phyloP scores from a whole-genome alignment of 2,888 invertebrate genomes.

The Ochropacha duplaris region DNA sequence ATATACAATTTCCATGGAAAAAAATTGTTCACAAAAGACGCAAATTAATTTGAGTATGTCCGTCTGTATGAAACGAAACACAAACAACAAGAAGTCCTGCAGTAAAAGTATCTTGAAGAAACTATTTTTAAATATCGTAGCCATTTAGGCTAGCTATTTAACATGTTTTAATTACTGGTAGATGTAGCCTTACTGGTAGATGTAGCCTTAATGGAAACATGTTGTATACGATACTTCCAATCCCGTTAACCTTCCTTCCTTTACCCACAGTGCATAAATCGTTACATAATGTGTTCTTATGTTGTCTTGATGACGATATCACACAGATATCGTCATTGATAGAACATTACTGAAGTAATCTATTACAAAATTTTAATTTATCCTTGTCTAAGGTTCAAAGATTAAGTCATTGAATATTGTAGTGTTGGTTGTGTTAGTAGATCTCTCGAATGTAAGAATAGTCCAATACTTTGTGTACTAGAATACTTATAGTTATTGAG shows the following conservation, averaged over 20 bases:
- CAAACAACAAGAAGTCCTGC: neutral
- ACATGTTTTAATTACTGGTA: neutral
- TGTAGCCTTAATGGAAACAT: neutral
- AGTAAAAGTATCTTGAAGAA: neutral
- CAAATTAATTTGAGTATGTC: too few species aligned
- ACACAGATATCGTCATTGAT: neutral
- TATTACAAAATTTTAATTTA: neutral
- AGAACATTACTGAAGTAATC: neutral
- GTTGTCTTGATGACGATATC: neutral
- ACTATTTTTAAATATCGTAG: neutral
- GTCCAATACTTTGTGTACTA: slow-evolving; percentile 28
- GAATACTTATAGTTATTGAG: slow-evolving; percentile 14
- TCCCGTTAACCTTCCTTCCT: neutral
- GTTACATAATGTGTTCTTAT: neutral
- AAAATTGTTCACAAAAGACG: too few species aligned
- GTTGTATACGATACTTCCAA: neutral
- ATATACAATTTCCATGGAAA: too few species aligned
- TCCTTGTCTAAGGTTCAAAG: neutral
- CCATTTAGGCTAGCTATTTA: neutral
- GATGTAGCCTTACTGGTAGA: neutral
- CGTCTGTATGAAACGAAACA: too few species aligned
- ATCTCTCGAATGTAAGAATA: slow-evolving; percentile 49
- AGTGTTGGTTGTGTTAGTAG: slow-evolving; percentile 57
- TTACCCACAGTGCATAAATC: neutral
- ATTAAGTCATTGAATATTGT: slow-evolving; percentile 19